These are phyloP conservation scores for Pungitius pungitius DNA, from an alignment of 2,113 vertebrate genomes.

Conservation along the genomic window DNA sequence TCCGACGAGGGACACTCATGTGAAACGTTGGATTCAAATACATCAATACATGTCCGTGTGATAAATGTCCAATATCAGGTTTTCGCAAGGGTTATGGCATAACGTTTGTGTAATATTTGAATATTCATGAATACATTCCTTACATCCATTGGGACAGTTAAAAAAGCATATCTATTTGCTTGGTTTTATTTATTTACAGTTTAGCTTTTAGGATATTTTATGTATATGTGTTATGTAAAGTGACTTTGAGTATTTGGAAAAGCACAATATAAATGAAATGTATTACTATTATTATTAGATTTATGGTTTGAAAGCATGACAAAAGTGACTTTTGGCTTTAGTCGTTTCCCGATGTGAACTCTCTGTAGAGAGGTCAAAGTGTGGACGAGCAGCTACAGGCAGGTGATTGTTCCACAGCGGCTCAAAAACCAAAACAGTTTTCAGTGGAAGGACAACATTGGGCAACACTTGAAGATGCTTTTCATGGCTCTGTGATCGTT, in stretches of 20 bases:
- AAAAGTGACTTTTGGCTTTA: not conserved
- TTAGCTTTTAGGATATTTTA: no score
- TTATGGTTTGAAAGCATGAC: slow-evolving; percentile 5
- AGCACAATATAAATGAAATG: no score
- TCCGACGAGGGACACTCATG: not conserved
- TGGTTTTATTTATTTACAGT: no score
- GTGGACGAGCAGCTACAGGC: not conserved
- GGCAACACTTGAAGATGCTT: not conserved
- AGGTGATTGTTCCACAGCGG: not conserved
- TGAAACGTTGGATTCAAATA: not conserved
- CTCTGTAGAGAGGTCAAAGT: not conserved
- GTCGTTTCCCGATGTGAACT: not conserved
- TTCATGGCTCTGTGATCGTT: slow-evolving; percentile 33
- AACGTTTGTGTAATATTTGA: not conserved
- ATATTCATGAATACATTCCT: slow-evolving; percentile 1
- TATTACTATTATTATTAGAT: no score
- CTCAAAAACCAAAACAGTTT: not conserved
- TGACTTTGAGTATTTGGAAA: no score
- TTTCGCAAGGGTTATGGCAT: not conserved
- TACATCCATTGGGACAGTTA: not conserved
- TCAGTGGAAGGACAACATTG: not conserved
- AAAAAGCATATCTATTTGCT: not conserved
- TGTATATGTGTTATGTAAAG: no score
- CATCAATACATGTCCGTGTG: not conserved
- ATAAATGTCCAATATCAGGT: not conserved